Percentiles rank a stretch among this genome's conserved stretches.
phyloP scores from a whole-genome alignment of 2,113 vertebrate species.

The Neodon shergylaensis region DNA sequence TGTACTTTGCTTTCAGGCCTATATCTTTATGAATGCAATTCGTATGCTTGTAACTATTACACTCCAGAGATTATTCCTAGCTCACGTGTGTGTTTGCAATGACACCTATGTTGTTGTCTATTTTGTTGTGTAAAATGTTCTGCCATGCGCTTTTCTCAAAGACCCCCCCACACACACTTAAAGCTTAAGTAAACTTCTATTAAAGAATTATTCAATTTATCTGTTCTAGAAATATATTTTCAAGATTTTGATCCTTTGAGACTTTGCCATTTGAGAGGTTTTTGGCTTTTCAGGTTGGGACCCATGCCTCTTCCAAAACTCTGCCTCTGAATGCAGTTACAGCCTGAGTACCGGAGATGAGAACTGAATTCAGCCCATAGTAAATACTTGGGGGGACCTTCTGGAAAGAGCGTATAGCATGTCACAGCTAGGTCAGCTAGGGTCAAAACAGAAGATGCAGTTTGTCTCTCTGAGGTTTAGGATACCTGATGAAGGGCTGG shows the following conservation, averaged over 20 bases:
- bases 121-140: background rate
- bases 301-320: background rate
- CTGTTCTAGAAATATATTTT: background rate
- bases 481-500: background rate
- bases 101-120: too few species aligned
- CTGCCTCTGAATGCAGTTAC: background rate
- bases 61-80: too few species aligned
- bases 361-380: background rate
- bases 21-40: background rate
- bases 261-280: background rate
- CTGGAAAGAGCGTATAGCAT: background rate
- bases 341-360: background rate
- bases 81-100: background rate
- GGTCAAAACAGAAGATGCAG: background rate
- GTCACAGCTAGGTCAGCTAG: background rate
- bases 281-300: background rate
- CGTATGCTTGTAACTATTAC: background rate
- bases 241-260: background rate
- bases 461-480: background rate
- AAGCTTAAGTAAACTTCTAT: background rate
- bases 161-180: background rate
- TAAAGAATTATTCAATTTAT: background rate
- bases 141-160: background rate
- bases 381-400: background rate
- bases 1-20: background rate